Base-by-base conservation (phyloP, 2,888 invertebrate genomes). In the Perithous albicinctus region DNA sequence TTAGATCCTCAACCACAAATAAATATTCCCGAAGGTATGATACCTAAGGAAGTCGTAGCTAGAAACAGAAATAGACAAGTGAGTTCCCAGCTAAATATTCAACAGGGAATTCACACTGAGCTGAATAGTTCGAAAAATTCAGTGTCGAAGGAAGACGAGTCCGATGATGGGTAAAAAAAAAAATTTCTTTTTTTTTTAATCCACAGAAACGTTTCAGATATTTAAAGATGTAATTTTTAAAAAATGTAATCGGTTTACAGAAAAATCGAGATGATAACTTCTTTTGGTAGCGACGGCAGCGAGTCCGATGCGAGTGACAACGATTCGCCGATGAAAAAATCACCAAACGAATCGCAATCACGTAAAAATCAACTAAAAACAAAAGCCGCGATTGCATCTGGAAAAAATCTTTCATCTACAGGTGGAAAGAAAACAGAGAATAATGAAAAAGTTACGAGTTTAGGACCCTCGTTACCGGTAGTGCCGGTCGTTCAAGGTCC, bases 241-340 rank as follows among this genome's bases (percentile, higher is more conserved):
- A 23, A 38, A 23, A 18, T 10, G 12, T 2, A 15, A 2, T 26
- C 6, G n/a, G 8, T 56, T 91, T 91, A 66, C 84, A 94, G 94
- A 69, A 94, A 94, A 93, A 94, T 94, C 85, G 94, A 94, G 86
- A 92, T 95, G 89, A 94, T 95, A 84, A 94, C 94, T 4, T 94
- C 94, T 0, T 95, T 94, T 87, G 94, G 94, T n/a, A 93, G 93
- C 51, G 94, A 94, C 48, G 94, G 94, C 35, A 92, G 90, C 51
- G 93, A 93, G 46, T 89, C 91, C 1, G 91, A 92, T 10, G 87
- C 84, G 8, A 89, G 90, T 20, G 88, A 90, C 3, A 87, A 85
- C 18, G 88, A 87, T 4, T 86, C 84, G 0, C 85, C 86, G 0
- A 26, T 48, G 0, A 85, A 85, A 38, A 80, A 80, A 29, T 8